Percentiles rank a stretch among this genome's conserved stretches.
These are phyloP conservation scores for Drosophila triauraria DNA, from an alignment of 1,140 invertebrate genomes.

Conservation along the genomic window DNA sequence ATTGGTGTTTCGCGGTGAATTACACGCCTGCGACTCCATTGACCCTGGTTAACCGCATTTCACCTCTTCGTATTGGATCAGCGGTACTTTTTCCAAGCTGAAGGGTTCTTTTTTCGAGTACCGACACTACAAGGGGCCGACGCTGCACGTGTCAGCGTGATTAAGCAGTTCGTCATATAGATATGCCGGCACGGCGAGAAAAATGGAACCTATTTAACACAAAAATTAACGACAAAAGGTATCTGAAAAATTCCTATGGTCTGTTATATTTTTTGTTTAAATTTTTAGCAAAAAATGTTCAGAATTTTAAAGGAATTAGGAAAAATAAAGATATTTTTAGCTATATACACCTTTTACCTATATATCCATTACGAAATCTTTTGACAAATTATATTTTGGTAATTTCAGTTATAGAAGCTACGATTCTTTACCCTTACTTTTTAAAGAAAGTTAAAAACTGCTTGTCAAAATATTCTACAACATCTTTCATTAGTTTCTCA, in stretches of 20 bases:
- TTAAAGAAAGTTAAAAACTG: too few species aligned
- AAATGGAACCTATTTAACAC: neutral
- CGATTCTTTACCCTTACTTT: too few species aligned
- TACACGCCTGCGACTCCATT: conserved; percentile 28
- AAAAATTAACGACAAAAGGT: too few species aligned
- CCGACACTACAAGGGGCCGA: conserved; percentile 4
- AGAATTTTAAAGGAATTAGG: neutral
- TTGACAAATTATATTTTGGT: too few species aligned
- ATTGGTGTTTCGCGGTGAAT: conserved; percentile 36
- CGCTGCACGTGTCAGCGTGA: conserved; percentile 37
- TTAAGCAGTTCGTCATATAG: neutral
- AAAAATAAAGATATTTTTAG: too few species aligned
- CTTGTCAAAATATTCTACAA: too few species aligned
- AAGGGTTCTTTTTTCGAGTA: conserved; percentile 41
- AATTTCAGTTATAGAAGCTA: too few species aligned
- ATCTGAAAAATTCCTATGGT: neutral
- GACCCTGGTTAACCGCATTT: conserved; percentile 28
- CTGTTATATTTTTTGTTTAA: accelerated
- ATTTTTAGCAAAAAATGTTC: neutral
- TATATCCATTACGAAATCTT: too few species aligned
- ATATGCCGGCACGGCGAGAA: conserved; percentile 8
- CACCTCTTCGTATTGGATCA: neutral
- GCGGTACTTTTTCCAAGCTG: conserved; percentile 36
- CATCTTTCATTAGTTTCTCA: too few species aligned
- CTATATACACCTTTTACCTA: too few species aligned